Base-by-base conservation (phyloP, 2,888 invertebrate species). In the Acrocyrtus sp. region DNA sequence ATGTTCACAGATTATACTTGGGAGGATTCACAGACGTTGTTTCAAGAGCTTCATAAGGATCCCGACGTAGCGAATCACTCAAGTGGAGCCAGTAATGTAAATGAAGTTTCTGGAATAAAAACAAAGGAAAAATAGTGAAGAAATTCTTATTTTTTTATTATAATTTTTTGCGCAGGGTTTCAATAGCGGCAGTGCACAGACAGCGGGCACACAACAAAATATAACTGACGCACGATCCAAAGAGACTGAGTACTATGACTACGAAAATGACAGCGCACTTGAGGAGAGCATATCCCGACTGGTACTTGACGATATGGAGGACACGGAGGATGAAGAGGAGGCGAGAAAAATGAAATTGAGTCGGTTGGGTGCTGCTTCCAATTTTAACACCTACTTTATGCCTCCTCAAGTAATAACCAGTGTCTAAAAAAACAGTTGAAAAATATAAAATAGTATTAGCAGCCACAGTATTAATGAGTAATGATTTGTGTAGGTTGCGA, bases 201-300 rank as follows among this genome's bases (percentile, higher is more conserved):
- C 41, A 45, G 34, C 29, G 10, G 24, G 48, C 24, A 15, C 57
- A 24, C 24, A 54, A 19, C 34, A 29, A n/a, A 3, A 57, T 53
- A 17, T 4, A 21, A 48, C 19, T 24, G 62, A 62, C 26, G 24
- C 51, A 19, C 43, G 67, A 60, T 29, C 69, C 3, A 74, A 74
- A 58, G 79, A 79, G 56, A 58, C 73, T 74, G 78, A 78, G 26
- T 75, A 78, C 62, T 75, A 78, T 51, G 77, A 76, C 56, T 79
- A 76, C 51, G 79, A 79, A 48, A 75, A 78, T 63, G 79, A 79
- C 48, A 78, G 78, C 75, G 75, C 75, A 21, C 54, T 83, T 19
- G 83, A 83, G 61, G 83, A 83, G 51, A 83, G 82, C 63, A 81
- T 84, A 51, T 82, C 83, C 0, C 82, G 83, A 60, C 78, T 84